These are phyloP conservation scores for Spongilla lacustris DNA, from an alignment of 37 sponge, comb jelly and placozoan genomes.

Conservation along the genomic window DNA sequence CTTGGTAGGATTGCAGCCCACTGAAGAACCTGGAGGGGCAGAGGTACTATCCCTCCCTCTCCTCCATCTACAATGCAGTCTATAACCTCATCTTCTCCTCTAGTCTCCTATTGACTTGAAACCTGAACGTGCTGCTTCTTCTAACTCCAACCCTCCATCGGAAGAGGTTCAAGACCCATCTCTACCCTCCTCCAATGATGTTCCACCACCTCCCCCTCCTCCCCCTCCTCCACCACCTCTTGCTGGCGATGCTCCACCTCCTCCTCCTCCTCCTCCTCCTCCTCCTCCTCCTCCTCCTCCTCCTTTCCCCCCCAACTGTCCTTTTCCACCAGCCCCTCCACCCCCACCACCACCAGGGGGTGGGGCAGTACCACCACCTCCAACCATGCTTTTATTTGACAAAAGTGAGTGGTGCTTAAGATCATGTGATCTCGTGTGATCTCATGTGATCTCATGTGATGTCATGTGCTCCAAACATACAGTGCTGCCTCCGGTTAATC, in stretches of 20 bases:
- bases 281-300: constrained; percentile 15
- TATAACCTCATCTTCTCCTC: constrained; percentile 2
- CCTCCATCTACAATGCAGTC: background rate
- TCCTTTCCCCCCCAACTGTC: background rate
- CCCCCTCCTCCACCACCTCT: constrained; percentile 45
- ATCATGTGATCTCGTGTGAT: background rate
- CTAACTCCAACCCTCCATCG: background rate
- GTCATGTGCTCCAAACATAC: background rate
- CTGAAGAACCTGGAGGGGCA: background rate
- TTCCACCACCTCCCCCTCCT: constrained; percentile 39
- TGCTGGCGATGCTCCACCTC: background rate
- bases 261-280: constrained; percentile 66
- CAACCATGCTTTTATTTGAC: background rate
- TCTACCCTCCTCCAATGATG: constrained; percentile 10
- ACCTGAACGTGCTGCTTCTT: constrained; percentile 1
- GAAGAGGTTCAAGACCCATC: background rate
- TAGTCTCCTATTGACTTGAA: background rate
- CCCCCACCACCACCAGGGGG: constrained; percentile 22
- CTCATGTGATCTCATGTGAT: background rate
- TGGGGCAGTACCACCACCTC: background rate
- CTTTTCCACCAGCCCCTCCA: constrained; percentile 14
- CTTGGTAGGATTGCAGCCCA: background rate
- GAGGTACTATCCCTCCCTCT: background rate
- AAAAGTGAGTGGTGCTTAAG: background rate
- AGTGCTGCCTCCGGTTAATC: background rate